phyloP scores from a whole-genome alignment of 2,888 invertebrate species.

The Plusia festucae region DNA sequence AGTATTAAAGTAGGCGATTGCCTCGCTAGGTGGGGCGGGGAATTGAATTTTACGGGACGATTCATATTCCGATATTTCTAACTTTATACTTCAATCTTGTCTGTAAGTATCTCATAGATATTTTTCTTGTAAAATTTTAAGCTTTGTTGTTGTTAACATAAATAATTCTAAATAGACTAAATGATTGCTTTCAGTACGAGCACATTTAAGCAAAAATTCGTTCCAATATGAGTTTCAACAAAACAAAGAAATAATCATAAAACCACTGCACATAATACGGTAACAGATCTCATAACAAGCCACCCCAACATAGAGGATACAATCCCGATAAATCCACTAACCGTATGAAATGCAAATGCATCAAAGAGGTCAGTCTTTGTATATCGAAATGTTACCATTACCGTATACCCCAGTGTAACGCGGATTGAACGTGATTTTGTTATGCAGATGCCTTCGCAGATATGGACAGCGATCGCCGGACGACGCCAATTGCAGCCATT shows the following conservation, averaged over 20 bases:
- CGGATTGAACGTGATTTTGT: constrained; percentile 69
- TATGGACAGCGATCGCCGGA: constrained; percentile 64
- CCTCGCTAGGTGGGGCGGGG: constrained; percentile 15
- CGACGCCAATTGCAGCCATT: constrained; percentile 64
- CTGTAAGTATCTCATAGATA: background rate
- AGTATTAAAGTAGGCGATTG: constrained; percentile 12
- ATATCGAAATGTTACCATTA: constrained; percentile 51
- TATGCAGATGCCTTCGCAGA: constrained; percentile 72
- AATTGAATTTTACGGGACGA: constrained; percentile 20
- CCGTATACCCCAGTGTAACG: constrained; percentile 47
- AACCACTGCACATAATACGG: background rate
- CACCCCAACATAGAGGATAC: constrained; percentile 14
- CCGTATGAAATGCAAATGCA: constrained; percentile 54
- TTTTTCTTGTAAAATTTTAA: no score
- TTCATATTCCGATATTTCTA: constrained; percentile 1
- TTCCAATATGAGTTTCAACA: no score
- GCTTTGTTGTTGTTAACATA: no score
- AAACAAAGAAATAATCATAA: background rate
- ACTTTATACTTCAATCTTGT: background rate
- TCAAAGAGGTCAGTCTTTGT: constrained; percentile 48
- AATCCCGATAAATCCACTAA: constrained; percentile 39
- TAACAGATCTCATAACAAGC: constrained; percentile 1
- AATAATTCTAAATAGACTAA: no score
- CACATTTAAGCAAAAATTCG: background rate
- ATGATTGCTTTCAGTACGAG: background rate